Conservation (phyloP, 2,888 invertebrate genomes). For the Papilio gigon region DNA sequence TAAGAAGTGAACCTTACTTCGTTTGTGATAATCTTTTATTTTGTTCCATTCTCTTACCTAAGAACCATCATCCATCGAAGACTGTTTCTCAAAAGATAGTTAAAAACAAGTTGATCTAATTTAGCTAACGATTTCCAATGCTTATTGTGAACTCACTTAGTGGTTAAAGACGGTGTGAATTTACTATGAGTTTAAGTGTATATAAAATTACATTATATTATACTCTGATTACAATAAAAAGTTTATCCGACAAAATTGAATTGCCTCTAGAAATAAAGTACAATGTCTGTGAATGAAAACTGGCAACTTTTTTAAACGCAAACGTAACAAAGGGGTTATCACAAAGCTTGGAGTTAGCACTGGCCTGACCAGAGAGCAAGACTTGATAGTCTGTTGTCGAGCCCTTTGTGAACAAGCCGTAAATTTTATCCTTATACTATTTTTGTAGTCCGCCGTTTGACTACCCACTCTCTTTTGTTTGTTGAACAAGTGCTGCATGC, state of each 20-base stretch:
- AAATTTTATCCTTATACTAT: conserved; percentile 31
- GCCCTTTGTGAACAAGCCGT: conserved; percentile 28
- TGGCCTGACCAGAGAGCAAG: conserved; percentile 23
- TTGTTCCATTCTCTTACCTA: too few relatives aligned
- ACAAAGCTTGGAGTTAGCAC: conserved; percentile 26
- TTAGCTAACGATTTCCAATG: too few relatives aligned
- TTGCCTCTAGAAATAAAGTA: background rate
- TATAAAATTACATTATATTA: background rate
- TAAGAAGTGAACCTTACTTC: background rate
- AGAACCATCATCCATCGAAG: too few relatives aligned
- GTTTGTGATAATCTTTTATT: too few relatives aligned
- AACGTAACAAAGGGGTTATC: conserved; percentile 18
- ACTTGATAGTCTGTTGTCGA: conserved; percentile 25
- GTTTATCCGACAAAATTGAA: background rate
- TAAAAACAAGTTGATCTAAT: too few relatives aligned
- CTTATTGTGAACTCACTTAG: too few relatives aligned
- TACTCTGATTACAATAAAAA: background rate
- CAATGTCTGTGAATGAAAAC: conserved; percentile 11
- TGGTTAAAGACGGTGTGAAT: too few relatives aligned
- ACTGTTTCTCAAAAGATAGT: too few relatives aligned
- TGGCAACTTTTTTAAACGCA: background rate
- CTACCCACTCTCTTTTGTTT: conserved; percentile 13
- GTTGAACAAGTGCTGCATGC: conserved; percentile 1
- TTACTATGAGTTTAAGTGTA: background rate
- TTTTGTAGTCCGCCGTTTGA: conserved; percentile 24